phyloP scores from a whole-genome alignment of 2,888 invertebrate genomes.

The Rhagonycha lutea region DNA sequence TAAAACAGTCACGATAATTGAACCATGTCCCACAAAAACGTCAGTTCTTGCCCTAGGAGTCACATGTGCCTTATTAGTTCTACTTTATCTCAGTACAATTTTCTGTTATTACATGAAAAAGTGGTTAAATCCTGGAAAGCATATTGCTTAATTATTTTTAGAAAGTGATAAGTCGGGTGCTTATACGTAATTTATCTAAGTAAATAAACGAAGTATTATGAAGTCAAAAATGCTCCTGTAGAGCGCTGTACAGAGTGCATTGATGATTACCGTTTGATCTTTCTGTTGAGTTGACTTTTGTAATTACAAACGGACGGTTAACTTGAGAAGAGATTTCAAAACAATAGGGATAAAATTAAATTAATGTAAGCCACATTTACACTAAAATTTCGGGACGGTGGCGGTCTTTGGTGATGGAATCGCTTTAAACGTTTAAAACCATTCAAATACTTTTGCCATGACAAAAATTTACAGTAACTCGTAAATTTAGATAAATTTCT shows the following conservation, averaged over 20 bases:
- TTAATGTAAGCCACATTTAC: conserved; percentile 31
- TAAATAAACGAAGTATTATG: conserved; percentile 23
- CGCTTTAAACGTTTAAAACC: conserved; percentile 14
- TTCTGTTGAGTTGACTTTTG: conserved; percentile 43
- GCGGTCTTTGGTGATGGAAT: conserved; percentile 46
- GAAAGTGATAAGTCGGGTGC: conserved; percentile 23
- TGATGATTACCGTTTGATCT: conserved; percentile 34
- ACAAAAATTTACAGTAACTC: conserved; percentile 33
- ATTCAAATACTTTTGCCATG: conserved; percentile 39
- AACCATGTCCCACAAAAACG: conserved; percentile 89
- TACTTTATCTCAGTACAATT: conserved; percentile 88
- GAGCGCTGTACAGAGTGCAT: conserved; percentile 11
- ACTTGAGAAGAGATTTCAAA: conserved; percentile 38
- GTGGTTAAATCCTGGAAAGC: conserved; percentile 85
- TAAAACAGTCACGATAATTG: conserved; percentile 87
- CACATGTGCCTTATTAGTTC: conserved; percentile 85
- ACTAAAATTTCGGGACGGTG: conserved; percentile 47
- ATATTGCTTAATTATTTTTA: conserved; percentile 63
- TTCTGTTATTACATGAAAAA: conserved; percentile 94
- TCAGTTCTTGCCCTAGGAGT: conserved; percentile 90
- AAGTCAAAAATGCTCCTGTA: conserved; percentile 5
- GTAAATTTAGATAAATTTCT: neutral
- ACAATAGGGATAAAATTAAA: conserved; percentile 27
- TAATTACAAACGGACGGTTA: conserved; percentile 23
- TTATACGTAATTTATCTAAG: conserved; percentile 24